Evolutionary conservation across 2,888 invertebrate genomes (phyloP).

Genomic region (Leucania comma): DNA sequence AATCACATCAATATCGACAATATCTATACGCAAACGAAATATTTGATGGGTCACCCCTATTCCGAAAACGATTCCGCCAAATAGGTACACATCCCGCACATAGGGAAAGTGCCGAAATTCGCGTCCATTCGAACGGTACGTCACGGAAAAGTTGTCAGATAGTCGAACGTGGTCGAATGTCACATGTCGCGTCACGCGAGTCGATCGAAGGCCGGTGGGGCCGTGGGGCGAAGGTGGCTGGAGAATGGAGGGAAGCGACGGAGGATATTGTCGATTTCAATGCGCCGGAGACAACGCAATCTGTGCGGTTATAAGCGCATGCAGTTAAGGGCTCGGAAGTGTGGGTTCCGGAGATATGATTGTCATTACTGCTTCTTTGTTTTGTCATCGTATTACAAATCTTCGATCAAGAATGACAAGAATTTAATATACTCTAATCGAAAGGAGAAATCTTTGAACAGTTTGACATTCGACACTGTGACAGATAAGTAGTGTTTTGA

Average conservation of each 20-base stretch:
- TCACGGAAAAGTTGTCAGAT: slow-evolving; percentile 42
- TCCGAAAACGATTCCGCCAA: not conserved
- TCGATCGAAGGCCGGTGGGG: slow-evolving; percentile 76
- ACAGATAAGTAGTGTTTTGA: too few relatives aligned
- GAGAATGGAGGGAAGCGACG: slow-evolving; percentile 68
- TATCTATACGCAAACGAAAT: not conserved
- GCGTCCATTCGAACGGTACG: slow-evolving; percentile 10
- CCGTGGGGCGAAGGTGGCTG: slow-evolving; percentile 35
- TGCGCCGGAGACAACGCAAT: slow-evolving; percentile 72
- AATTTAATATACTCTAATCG: too few relatives aligned
- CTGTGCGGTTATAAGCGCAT: slow-evolving; percentile 60
- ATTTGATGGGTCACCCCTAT: not conserved
- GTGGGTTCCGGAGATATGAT: not conserved
- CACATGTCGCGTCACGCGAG: slow-evolving; percentile 65
- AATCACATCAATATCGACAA: not conserved
- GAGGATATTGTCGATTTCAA: slow-evolving; percentile 84
- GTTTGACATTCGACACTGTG: too few relatives aligned
- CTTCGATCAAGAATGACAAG: too few relatives aligned
- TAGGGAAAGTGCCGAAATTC: slow-evolving; percentile 20
- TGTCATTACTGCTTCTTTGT: slow-evolving; percentile 1
- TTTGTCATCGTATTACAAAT: not conserved
- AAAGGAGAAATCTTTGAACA: too few relatives aligned
- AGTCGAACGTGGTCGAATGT: slow-evolving; percentile 39
- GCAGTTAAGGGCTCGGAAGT: slow-evolving; percentile 43
- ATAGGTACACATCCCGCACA: not conserved